Evolutionary conservation across 2,797 vertebrate genomes (phyloP).

Genomic region (Sternotherus odoratus): DNA sequence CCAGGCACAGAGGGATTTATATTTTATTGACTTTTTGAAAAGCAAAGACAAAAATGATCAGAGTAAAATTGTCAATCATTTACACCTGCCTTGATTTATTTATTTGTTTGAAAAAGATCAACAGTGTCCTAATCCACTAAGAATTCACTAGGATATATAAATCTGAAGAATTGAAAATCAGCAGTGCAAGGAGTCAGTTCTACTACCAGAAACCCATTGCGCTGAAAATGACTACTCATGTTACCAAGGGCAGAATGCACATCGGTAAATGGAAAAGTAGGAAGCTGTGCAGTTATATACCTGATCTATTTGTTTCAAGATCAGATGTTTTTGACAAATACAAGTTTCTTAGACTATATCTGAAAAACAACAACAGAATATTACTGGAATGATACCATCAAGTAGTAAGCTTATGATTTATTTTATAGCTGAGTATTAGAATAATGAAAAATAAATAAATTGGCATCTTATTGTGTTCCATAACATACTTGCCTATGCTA

Average conservation of each 20-base stretch:
- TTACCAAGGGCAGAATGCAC: background rate
- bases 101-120: constrained; percentile 15
- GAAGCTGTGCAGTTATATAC: background rate
- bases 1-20: background rate
- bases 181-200: background rate
- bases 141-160: background rate
- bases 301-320: background rate
- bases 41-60: constrained; percentile 3
- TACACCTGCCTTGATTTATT: background rate
- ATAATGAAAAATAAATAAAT: background rate
- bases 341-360: background rate
- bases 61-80: background rate
- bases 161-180: background rate
- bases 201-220: background rate
- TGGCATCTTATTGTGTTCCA: background rate
- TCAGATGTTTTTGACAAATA: background rate
- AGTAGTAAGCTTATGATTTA: background rate
- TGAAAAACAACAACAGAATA: background rate
- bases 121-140: background rate
- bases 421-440: background rate
- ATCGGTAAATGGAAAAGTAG: background rate
- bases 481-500: background rate
- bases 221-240: background rate
- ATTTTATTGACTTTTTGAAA: constrained; percentile 20
- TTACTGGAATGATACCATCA: background rate